These are phyloP conservation scores for Eurytoma californica DNA, from an alignment of 2,888 invertebrate genomes.

Conservation along the genomic window DNA sequence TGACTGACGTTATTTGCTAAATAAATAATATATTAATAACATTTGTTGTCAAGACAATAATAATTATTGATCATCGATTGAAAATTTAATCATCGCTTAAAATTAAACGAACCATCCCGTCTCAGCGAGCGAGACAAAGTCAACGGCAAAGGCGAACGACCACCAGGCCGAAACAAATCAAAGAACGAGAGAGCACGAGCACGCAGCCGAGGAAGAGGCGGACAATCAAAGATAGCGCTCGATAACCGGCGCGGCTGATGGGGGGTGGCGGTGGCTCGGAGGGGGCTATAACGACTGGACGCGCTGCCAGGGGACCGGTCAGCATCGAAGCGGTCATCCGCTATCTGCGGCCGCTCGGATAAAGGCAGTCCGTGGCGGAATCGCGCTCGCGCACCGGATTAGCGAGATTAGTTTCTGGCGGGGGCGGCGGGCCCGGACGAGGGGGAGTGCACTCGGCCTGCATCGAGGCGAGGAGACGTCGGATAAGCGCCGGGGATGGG, in stretches of 20 bases:
- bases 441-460: not conserved
- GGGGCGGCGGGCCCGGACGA: slow-evolving; percentile 36
- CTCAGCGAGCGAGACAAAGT: not conserved
- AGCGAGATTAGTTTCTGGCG: slow-evolving; percentile 64
- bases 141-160: not conserved
- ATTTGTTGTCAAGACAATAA: too few species aligned
- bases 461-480: slow-evolving; percentile 42
- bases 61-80: too few species aligned
- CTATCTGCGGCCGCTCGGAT: slow-evolving; percentile 61
- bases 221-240: slow-evolving; percentile 1
- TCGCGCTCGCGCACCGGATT: slow-evolving; percentile 61
- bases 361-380: slow-evolving; percentile 59
- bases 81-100: too few species aligned
- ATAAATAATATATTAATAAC: too few species aligned
- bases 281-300: not conserved
- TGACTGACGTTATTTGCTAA: too few species aligned
- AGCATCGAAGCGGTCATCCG: slow-evolving; percentile 62
- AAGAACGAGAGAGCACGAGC: not conserved
- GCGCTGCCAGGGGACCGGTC: slow-evolving; percentile 58
- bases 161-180: not conserved
- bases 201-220: not conserved
- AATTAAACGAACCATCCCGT: not conserved
- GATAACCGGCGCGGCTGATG: not conserved
- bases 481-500: slow-evolving; percentile 49
- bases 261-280: not conserved